These are phyloP conservation scores for Apostichopus parvimensis DNA, from an alignment of 35 echinoderm and acorn worm species.

Conservation along the genomic window DNA sequence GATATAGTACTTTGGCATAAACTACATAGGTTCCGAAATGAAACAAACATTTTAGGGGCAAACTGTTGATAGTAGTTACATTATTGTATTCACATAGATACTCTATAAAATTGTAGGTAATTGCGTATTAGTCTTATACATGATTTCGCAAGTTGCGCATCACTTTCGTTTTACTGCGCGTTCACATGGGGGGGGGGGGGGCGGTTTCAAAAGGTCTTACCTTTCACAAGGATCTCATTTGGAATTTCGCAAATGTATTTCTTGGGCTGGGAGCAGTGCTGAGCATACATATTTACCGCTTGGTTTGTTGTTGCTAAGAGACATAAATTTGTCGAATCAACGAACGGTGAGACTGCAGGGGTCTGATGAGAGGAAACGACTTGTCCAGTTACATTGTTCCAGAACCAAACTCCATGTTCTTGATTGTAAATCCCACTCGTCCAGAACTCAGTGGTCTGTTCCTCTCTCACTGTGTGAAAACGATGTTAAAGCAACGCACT, in stretches of 20 bases:
- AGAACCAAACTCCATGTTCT: background rate
- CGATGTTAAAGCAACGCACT: no score
- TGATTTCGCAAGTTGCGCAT: no score
- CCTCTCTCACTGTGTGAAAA: background rate
- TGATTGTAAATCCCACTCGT: background rate
- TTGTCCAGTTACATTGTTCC: background rate
- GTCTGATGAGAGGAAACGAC: background rate
- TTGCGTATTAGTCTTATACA: no score
- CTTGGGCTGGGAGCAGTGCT: background rate
- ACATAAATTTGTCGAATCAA: background rate
- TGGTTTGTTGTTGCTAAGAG: background rate
- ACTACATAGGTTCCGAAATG: no score
- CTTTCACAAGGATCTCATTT: slow-evolving; percentile 10
- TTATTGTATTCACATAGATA: no score
- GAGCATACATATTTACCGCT: background rate
- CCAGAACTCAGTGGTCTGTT: background rate
- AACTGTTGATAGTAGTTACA: no score
- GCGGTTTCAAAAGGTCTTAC: background rate
- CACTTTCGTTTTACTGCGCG: no score
- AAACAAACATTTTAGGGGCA: no score
- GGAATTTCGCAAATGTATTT: slow-evolving; percentile 10
- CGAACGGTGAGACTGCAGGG: background rate
- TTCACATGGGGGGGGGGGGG: no score
- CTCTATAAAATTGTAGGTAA: no score
- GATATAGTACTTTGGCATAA: no score